Evolutionary conservation across 2,888 invertebrate genomes (phyloP).

Genomic region (Galeruca laticollis): DNA sequence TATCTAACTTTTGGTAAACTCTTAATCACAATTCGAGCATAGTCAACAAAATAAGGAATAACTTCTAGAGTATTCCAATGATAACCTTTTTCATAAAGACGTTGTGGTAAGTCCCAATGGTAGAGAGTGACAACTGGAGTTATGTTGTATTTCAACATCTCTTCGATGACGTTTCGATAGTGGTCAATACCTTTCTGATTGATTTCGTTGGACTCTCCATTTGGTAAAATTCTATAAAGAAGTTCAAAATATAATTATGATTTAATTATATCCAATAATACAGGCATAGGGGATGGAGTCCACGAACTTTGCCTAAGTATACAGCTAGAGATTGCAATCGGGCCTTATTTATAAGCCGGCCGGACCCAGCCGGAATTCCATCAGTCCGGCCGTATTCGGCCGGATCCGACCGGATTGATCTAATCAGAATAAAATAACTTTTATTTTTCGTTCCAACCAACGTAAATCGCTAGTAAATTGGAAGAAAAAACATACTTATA

Average conservation of each 20-base stretch:
- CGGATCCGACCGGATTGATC: no score
- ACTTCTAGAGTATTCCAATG: slow-evolving; percentile 75
- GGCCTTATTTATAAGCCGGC: no score
- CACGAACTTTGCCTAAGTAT: no score
- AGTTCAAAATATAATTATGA: no score
- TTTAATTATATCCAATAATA: not conserved
- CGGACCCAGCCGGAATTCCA: no score
- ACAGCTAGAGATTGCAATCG: no score
- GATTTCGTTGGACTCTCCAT: slow-evolving; percentile 66
- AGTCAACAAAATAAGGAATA: slow-evolving; percentile 72
- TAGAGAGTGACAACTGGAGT: slow-evolving; percentile 40
- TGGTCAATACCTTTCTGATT: slow-evolving; percentile 66
- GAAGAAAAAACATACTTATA: no score
- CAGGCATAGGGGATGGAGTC: no score
- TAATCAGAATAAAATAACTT: no score
- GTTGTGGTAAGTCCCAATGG: slow-evolving; percentile 56
- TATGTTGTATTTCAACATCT: slow-evolving; percentile 48
- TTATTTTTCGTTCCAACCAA: no score
- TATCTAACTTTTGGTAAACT: slow-evolving; percentile 13
- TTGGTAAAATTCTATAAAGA: slow-evolving; percentile 67
- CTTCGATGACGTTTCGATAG: slow-evolving; percentile 39
- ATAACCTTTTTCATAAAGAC: slow-evolving; percentile 64
- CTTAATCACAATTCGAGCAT: slow-evolving; percentile 69
- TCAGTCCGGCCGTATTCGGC: no score
- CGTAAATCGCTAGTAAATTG: no score